Conservation (phyloP, 2,888 invertebrate genomes). For the Lacanobia wlatinum region DNA sequence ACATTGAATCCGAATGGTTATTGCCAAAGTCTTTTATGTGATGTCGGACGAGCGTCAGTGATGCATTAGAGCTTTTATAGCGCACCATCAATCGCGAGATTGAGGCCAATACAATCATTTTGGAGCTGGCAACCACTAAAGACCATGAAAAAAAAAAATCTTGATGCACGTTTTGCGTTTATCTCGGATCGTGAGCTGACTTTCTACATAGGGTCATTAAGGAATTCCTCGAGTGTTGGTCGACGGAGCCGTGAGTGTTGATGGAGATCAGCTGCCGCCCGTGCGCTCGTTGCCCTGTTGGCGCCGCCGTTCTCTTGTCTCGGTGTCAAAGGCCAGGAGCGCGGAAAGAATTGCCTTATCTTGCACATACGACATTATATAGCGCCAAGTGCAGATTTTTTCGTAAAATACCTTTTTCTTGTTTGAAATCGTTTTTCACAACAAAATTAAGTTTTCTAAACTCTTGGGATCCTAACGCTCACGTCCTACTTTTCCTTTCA, state of each 20-base stretch:
- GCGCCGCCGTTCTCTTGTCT: conserved; percentile 44
- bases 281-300: conserved; percentile 49
- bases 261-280: conserved; percentile 69
- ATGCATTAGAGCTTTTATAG: conserved; percentile 73
- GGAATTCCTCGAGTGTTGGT: conserved; percentile 68
- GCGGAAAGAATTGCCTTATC: conserved; percentile 54
- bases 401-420: not conserved
- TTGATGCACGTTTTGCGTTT: conserved; percentile 65
- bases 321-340: conserved; percentile 68
- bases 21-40: conserved; percentile 80
- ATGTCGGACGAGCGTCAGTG: conserved; percentile 66
- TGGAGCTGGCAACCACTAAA: conserved; percentile 51
- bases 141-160: conserved; percentile 63
- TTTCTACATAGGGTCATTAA: conserved; percentile 74
- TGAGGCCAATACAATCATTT: conserved; percentile 72
- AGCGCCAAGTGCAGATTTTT: conserved; percentile 4
- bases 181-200: conserved; percentile 70
- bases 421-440: not conserved
- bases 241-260: conserved; percentile 64
- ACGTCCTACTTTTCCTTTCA: conserved; percentile 32
- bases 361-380: conserved; percentile 16
- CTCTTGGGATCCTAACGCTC: not conserved
- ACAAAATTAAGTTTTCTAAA: not conserved
- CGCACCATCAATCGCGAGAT: conserved; percentile 70
- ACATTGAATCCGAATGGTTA: conserved; percentile 81